These are phyloP conservation scores for Mercenaria mercenaria DNA, from an alignment of 1,140 invertebrate genomes.

Conservation along the genomic window DNA sequence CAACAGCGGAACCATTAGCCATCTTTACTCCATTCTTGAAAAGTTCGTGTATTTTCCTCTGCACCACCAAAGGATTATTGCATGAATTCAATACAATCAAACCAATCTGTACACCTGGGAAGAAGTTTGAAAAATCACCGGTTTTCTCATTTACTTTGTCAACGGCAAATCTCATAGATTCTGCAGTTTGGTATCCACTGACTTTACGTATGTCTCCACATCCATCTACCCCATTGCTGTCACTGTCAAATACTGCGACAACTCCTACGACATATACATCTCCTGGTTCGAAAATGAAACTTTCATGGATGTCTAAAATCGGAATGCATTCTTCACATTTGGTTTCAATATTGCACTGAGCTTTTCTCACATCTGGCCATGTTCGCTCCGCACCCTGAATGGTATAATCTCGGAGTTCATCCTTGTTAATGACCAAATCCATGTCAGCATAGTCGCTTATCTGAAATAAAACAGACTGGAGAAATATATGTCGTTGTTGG, in stretches of 20 bases:
- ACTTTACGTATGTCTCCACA: conserved; percentile 23
- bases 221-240: background rate
- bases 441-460: background rate
- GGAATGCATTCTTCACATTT: conserved; percentile 37
- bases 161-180: conserved; percentile 6
- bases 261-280: conserved; percentile 63
- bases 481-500: too few species aligned
- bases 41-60: conserved; percentile 55
- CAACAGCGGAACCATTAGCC: conserved; percentile 22
- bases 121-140: background rate
- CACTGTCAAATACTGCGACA: conserved; percentile 7
- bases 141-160: background rate
- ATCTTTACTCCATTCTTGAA: conserved; percentile 46
- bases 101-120: conserved; percentile 22
- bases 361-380: conserved; percentile 32
- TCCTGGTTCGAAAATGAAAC: conserved; percentile 40
- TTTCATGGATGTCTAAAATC: conserved; percentile 41
- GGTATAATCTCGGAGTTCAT: background rate
- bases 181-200: conserved; percentile 11
- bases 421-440: background rate
- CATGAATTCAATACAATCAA: conserved; percentile 61
- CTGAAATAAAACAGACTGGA: conserved; percentile 28
- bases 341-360: background rate
- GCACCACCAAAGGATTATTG: conserved; percentile 45
- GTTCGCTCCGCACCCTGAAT: background rate